Evolutionary conservation across 2,797 vertebrate species (phyloP).

Genomic region (Notolabrus celidotus): DNA sequence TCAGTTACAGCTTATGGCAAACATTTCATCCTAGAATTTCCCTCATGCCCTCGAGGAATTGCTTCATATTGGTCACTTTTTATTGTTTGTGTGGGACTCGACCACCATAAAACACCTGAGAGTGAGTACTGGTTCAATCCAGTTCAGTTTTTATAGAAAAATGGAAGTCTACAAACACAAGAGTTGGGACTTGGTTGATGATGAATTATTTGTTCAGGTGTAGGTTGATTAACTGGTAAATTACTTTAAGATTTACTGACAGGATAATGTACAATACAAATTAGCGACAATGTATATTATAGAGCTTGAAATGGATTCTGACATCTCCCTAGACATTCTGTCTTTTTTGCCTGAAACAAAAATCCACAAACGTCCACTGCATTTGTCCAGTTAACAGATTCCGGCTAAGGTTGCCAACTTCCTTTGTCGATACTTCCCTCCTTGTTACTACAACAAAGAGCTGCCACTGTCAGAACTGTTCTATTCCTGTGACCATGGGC

Average conservation of each 20-base stretch:
- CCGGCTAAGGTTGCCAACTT: neutral
- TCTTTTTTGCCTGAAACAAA: no score
- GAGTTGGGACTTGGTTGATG: neutral
- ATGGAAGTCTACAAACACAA: no score
- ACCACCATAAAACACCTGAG: neutral
- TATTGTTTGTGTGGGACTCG: neutral
- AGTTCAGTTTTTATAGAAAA: no score
- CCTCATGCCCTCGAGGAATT: neutral
- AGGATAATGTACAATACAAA: no score
- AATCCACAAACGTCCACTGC: neutral
- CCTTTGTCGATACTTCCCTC: no score
- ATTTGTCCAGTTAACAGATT: neutral
- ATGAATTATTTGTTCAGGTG: neutral
- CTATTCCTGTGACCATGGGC: neutral
- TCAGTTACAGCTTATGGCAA: slow-evolving; percentile 17
- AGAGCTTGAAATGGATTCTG: no score
- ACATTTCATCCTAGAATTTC: slow-evolving; percentile 27
- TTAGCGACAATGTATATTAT: no score
- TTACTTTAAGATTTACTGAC: neutral
- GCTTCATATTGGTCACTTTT: slow-evolving; percentile 1
- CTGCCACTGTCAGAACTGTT: neutral
- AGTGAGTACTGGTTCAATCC: neutral
- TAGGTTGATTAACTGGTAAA: neutral
- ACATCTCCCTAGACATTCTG: no score
- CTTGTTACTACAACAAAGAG: no score